Conservation (phyloP, 2,113 vertebrate genomes). For the Capreolus pygargus region DNA sequence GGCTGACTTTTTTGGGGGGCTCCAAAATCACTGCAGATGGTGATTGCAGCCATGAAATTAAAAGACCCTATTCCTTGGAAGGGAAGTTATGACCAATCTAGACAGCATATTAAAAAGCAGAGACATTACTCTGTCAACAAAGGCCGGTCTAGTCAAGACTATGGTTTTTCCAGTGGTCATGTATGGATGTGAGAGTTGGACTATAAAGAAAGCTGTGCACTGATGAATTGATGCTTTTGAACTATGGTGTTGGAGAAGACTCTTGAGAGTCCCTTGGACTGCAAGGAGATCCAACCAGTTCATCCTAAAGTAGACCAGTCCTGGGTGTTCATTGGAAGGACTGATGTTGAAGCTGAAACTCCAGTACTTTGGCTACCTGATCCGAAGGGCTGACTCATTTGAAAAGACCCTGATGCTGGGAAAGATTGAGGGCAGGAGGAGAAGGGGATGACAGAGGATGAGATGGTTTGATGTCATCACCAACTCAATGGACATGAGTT, state of each 20-base stretch:
- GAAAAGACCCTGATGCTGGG: not conserved
- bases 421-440: not conserved
- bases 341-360: not conserved
- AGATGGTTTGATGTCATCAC: not conserved
- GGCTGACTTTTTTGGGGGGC: no score
- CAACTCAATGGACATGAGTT: not conserved
- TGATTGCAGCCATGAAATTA: no score
- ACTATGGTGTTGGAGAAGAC: not conserved
- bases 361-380: not conserved
- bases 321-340: not conserved
- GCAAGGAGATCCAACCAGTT: not conserved
- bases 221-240: not conserved
- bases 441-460: not conserved
- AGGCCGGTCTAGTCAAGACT: no score
- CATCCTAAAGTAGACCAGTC: not conserved
- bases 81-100: no score
- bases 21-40: no score
- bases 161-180: no score
- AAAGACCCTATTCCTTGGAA: no score
- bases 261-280: not conserved
- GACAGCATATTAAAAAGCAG: no score
- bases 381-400: not conserved
- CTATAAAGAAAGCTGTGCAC: no score
- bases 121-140: no score
- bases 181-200: no score